Conservation (phyloP, 1,140 invertebrate genomes). For the Drosophila dunni region DNA sequence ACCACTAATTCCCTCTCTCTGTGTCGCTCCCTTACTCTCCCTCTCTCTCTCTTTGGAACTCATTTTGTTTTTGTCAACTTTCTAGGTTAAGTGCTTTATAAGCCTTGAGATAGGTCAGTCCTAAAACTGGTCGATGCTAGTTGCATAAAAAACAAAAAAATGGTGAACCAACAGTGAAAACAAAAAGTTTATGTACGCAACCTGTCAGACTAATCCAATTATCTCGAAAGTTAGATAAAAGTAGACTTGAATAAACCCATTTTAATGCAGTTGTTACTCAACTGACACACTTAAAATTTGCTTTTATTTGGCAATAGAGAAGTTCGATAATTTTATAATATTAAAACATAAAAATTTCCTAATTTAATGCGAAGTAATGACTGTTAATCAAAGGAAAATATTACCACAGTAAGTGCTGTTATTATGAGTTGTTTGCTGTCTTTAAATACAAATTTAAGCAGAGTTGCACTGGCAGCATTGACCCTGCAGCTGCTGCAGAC, state of each 20-base stretch:
- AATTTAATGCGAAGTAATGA: neutral
- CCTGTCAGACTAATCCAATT: constrained; percentile 30
- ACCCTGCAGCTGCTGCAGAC: constrained; percentile 74
- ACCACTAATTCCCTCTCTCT: neutral
- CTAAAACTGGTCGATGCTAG: constrained; percentile 23
- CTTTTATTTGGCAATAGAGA: too few relatives aligned
- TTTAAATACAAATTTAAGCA: constrained; percentile 60
- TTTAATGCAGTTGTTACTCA: neutral
- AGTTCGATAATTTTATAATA: neutral
- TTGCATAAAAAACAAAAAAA: neutral
- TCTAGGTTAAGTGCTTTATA: constrained; percentile 48
- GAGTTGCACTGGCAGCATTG: constrained; percentile 62
- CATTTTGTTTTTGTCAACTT: constrained; percentile 36
- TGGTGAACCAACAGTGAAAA: neutral
- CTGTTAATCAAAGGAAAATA: too few relatives aligned
- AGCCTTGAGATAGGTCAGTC: constrained; percentile 49
- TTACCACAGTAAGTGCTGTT: neutral
- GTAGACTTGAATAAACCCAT: neutral
- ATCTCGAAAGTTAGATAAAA: constrained; percentile 11
- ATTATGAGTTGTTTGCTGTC: constrained; percentile 15
- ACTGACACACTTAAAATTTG: neutral
- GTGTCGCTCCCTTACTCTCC: neutral
- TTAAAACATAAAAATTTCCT: neutral
- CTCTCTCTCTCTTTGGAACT: neutral
- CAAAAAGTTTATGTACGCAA: neutral